Conservation (phyloP, 2,113 vertebrate species). For the Leptosomus discolor region DNA sequence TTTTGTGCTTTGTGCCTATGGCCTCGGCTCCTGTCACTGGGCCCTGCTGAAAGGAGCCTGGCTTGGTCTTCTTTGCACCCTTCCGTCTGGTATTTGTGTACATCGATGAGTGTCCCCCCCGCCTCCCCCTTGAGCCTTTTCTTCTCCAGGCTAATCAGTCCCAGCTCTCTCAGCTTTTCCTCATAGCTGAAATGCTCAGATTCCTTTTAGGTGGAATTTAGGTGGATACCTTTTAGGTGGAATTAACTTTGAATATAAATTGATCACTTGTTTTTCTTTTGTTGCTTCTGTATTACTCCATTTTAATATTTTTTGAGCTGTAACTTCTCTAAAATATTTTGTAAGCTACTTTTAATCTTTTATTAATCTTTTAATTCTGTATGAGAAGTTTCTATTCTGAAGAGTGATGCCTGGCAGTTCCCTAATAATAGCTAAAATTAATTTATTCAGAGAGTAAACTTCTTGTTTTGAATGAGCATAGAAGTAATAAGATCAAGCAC, state of each 20-base stretch:
- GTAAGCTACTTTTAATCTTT: background rate
- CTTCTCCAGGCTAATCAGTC: background rate
- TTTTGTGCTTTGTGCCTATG: background rate
- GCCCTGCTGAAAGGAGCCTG: background rate
- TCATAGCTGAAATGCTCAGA: background rate
- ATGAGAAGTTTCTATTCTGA: background rate
- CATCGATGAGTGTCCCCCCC: background rate
- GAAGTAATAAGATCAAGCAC: background rate
- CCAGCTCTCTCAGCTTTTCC: background rate
- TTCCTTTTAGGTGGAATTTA: background rate
- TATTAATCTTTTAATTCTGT: background rate
- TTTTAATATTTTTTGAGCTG: background rate
- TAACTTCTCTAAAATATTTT: background rate
- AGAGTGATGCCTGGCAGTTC: background rate
- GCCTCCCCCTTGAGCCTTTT: background rate
- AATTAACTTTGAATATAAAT: background rate
- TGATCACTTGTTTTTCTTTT: background rate
- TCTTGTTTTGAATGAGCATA: no score
- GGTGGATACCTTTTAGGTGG: background rate
- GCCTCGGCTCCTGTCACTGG: background rate
- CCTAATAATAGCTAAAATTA: background rate
- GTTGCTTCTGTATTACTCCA: background rate
- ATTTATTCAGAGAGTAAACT: background rate
- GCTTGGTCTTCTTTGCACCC: background rate
- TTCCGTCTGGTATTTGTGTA: background rate